Evolutionary conservation across 2,888 invertebrate genomes (phyloP).

Genomic region (Nemotelus nigrinus): DNA sequence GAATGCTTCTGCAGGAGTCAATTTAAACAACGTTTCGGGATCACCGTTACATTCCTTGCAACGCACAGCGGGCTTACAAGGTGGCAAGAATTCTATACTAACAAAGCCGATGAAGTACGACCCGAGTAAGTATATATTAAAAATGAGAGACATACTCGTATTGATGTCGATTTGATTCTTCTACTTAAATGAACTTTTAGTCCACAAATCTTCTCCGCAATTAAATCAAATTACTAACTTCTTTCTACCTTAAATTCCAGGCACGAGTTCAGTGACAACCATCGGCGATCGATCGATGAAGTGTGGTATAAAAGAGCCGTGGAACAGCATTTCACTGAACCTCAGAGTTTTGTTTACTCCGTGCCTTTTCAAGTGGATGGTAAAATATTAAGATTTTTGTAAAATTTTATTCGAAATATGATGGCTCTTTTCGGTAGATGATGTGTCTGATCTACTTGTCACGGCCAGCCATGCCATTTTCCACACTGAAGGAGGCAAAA

Average conservation of each 20-base stretch:
- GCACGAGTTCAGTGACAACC: conserved; percentile 76
- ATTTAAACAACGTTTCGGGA: conserved; percentile 84
- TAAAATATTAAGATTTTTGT: conserved; percentile 47
- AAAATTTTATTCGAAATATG: neutral
- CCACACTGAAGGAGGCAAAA: conserved; percentile 69
- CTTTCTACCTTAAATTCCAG: conserved; percentile 62
- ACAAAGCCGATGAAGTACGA: conserved; percentile 65
- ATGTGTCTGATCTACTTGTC: conserved; percentile 72
- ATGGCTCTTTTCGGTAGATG: conserved; percentile 54
- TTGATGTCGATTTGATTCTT: too few species aligned
- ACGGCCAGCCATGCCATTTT: conserved; percentile 90
- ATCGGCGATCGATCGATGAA: conserved; percentile 85
- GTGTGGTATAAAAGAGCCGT: conserved; percentile 90
- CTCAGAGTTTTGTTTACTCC: conserved; percentile 84
- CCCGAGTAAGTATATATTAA: conserved; percentile 59
- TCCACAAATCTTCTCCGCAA: too few species aligned
- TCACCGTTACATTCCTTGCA: conserved; percentile 86
- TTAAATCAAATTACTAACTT: too few species aligned
- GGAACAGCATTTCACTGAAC: conserved; percentile 82
- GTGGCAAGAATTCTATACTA: conserved; percentile 80
- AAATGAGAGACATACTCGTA: too few species aligned
- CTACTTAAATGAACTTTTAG: too few species aligned
- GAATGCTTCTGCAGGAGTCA: conserved; percentile 70
- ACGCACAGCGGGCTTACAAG: conserved; percentile 90
- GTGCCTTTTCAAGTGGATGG: conserved; percentile 73